Conservation (phyloP, 2,113 vertebrate species). For the Gasterosteus aculeatus region DNA sequence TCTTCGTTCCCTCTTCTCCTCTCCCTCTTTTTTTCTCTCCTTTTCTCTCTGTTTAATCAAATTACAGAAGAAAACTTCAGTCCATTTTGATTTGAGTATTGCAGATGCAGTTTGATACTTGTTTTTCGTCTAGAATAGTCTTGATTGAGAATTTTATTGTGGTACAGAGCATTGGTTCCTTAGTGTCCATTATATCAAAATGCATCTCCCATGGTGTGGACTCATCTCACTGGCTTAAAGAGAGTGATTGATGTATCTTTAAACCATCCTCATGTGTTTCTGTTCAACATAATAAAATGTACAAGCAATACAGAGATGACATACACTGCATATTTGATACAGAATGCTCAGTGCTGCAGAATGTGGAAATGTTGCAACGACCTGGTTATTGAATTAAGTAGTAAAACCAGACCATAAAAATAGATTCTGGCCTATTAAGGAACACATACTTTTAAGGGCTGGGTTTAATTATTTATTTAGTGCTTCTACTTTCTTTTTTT, state of each 20-base stretch:
- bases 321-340: slow-evolving; percentile 33
- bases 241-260: slow-evolving; percentile 40
- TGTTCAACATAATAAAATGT: slow-evolving; percentile 45
- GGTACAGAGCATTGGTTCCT: slow-evolving; percentile 34
- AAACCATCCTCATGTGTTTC: slow-evolving; percentile 34
- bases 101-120: slow-evolving; percentile 62
- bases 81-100: slow-evolving; percentile 67
- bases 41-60: slow-evolving; percentile 85
- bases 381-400: slow-evolving; percentile 52
- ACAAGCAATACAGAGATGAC: slow-evolving; percentile 23
- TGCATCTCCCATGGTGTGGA: slow-evolving; percentile 34
- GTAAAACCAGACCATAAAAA: slow-evolving; percentile 49
- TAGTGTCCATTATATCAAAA: slow-evolving; percentile 33
- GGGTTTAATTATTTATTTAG: slow-evolving; percentile 25
- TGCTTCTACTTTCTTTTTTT: background rate
- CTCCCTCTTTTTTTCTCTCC: slow-evolving; percentile 52
- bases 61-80: slow-evolving; percentile 83
- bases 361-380: slow-evolving; percentile 34
- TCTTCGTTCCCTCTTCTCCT: slow-evolving; percentile 74
- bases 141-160: slow-evolving; percentile 44
- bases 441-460: slow-evolving; percentile 23
- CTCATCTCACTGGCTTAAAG: slow-evolving; percentile 21
- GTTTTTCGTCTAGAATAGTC: slow-evolving; percentile 50
- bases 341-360: slow-evolving; percentile 18
- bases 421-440: slow-evolving; percentile 14